Base-by-base conservation (phyloP, 2,797 vertebrate genomes). In the Sebastiscus albofasciatus region DNA sequence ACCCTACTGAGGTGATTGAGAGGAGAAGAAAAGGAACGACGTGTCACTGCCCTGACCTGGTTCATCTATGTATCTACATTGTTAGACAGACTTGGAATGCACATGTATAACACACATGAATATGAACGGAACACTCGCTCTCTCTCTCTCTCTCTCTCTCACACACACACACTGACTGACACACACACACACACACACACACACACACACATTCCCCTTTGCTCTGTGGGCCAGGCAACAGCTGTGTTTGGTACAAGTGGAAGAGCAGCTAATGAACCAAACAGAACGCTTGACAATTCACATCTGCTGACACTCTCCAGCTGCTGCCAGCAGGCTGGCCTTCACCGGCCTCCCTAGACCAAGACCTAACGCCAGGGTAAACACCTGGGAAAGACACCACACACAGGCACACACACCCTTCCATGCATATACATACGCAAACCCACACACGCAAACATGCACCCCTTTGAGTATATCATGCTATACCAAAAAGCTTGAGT, bases 291-390 rank as follows among this genome's bases (percentile, higher is more conserved):
- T 54, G 84, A 90, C 94, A 95, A 94, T 90, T 87, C 93, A 94
- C 95, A 96, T 95, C 94, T 95, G 95, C 93, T 93, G 93, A 93
- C 86, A 87, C 89, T 92, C 88, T 91, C 84, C 89, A 94, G 90
- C 92, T 86, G 89, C 91, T 89, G 91, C 89, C 90, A 89, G 87
- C 87, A 86, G 81, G 80, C 89, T 83, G 89, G 93, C 90, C 91
- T 87, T 72, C 46, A 14, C 71, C 68, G 79, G 65, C 88, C 88
- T 85, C 76, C 79, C 56, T 22, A 83, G 88, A 90, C 90, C 87
- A 74, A 75, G 81, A 90, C 87, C 89, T 84, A 79, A 86, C 29
- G 80, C 87, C 90, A 87, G 87, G 89, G 81, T 70, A 84, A 87
- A 86, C 90, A 92, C 91, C 87, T 90, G 91, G 82, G 81, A 84